A percentile compares a stretch with the other conserved stretches of the same genome.
Conservation (phyloP, 2,888 invertebrate species). For the Nemurella pictetii region DNA sequence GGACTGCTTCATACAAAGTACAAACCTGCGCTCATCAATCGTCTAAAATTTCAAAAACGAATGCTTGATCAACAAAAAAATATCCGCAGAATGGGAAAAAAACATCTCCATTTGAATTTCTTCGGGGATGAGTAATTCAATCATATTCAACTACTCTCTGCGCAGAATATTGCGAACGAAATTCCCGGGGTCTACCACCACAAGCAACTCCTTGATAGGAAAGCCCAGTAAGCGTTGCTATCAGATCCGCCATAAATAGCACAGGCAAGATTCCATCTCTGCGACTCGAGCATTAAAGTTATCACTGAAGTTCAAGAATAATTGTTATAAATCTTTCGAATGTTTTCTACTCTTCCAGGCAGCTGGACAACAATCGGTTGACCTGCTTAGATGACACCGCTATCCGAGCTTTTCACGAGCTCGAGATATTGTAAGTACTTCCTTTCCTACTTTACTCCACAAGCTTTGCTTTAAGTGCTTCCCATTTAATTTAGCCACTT, state of each 20-base stretch:
- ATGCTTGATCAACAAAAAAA: conserved; percentile 13
- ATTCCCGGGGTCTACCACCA: too few species aligned
- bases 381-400: conserved; percentile 93
- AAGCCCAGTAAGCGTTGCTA: background rate
- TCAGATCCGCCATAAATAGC: conserved; percentile 10
- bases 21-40: background rate
- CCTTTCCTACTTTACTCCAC: too few species aligned
- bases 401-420: conserved; percentile 78
- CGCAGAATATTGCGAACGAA: background rate
- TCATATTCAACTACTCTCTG: background rate
- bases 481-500: conserved; percentile 14
- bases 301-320: background rate
- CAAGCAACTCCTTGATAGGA: too few species aligned
- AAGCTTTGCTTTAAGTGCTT: conserved; percentile 20
- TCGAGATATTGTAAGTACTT: conserved; percentile 86
- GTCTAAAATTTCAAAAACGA: background rate
- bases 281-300: background rate
- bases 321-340: background rate
- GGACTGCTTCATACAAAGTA: background rate
- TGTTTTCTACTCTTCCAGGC: conserved; percentile 58
- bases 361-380: conserved; percentile 92
- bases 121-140: background rate
- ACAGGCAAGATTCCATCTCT: background rate
- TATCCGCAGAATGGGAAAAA: background rate
- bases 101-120: conserved; percentile 1